Evolutionary conservation across 1,140 invertebrate genomes (phyloP), one percentile per base, ranked within the genome.

Genomic region (Pseudomyrmex pallidus): DNA sequence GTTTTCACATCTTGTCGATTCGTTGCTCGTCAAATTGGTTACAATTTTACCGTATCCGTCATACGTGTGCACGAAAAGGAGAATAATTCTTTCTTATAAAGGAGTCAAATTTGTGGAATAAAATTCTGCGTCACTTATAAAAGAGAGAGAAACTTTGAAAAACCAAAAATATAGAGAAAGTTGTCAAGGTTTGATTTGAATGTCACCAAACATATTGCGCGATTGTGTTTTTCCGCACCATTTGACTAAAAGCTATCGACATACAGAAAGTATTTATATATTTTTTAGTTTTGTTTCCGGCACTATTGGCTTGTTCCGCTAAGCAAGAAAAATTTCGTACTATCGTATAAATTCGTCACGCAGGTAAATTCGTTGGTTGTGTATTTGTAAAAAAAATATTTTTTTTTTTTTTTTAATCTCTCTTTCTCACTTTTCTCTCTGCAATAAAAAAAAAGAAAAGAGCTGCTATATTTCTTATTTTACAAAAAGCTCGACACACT

Each of bases 1-100:
- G 44, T 83, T 66, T 59, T 57, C 72, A 83, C 9, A 2, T 67
- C 74, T 84, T 80, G 54, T 74, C 78, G 59, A 82, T 82, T 52
- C 48, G 44, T 46, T 25, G 20, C 35, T 48, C 57, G 44, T 80
- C 54, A 25, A 35, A 80, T 74, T 82, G 68, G 7, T 61, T 63
- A 73, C 48, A 15, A 68, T 74, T 52, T 62, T 46, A 74, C 5
- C 35, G 46, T 25, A 54, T 82, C 25, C 12, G n/a, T 17, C 13
- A 15, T n/a, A 9, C 54, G 44, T 17, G 10, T 44, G 56, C 35
- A 56, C 46, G 20, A 48, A 9, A 56, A 67, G 44, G 17, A 70
- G 63, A 68, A 1, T 20, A 13, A 8, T 25, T 44, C 13, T 57
- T 78, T 15, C 46, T 13, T 2, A 35, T 50, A 62, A 80, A 80